Evolutionary conservation across 2,797 vertebrate genomes (phyloP).

Genomic region (Pangasius mekongensis): DNA sequence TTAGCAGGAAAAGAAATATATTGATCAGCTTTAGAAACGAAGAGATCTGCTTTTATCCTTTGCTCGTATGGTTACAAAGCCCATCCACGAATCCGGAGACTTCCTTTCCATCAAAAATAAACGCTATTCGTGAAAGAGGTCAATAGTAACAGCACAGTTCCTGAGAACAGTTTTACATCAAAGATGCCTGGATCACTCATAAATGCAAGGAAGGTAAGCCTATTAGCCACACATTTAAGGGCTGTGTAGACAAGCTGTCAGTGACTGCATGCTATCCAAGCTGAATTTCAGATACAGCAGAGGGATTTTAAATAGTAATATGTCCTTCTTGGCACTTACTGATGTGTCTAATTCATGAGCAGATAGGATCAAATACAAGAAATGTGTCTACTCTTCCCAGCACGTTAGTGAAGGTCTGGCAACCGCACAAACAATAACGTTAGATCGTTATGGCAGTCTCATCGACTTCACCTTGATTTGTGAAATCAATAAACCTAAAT

Average conservation of each 20-base stretch:
- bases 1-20: conserved; percentile 4
- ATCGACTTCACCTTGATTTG: conserved; percentile 36
- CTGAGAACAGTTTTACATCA: not conserved
- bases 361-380: conserved; percentile 8
- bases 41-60: conserved; percentile 10
- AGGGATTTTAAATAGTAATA: not conserved
- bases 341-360: conserved; percentile 21
- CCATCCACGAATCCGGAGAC: not conserved
- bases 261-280: not conserved
- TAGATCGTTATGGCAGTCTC: conserved; percentile 27
- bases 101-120: not conserved
- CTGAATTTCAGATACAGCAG: conserved; percentile 11
- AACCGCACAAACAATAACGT: conserved; percentile 30
- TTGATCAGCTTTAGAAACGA: not conserved
- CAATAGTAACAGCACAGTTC: not conserved
- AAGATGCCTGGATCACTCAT: not conserved
- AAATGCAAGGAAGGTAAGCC: not conserved
- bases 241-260: not conserved
- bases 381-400: conserved; percentile 1
- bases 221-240: not conserved
- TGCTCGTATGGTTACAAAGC: not conserved
- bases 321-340: conserved; percentile 30
- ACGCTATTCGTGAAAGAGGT: not conserved
- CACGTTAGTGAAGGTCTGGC: conserved; percentile 30
- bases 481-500: conserved; percentile 36